These are phyloP conservation scores for Arrhopalites spinosus DNA, from an alignment of 2,888 invertebrate species.

Conservation along the genomic window DNA sequence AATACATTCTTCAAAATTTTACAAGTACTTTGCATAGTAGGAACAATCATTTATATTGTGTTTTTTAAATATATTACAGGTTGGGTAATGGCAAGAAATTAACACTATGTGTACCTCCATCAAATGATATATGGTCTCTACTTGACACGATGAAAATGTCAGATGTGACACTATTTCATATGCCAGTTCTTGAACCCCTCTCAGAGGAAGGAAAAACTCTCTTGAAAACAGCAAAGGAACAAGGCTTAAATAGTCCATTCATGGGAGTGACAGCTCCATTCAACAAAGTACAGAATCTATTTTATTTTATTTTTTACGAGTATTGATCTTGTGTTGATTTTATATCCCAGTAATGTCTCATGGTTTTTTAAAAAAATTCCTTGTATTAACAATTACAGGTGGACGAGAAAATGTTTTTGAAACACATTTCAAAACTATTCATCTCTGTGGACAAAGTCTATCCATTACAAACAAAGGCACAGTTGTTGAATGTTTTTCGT, in stretches of 20 bases:
- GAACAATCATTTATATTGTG: background rate
- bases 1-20: conserved; percentile 52
- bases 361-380: too few species aligned
- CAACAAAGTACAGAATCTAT: conserved; percentile 33
- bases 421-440: conserved; percentile 51
- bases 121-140: conserved; percentile 73
- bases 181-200: conserved; percentile 72
- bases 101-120: conserved; percentile 75
- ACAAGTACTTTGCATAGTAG: background rate
- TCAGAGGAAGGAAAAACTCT: conserved; percentile 81
- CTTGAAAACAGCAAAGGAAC: conserved; percentile 77
- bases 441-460: conserved; percentile 69
- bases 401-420: conserved; percentile 59
- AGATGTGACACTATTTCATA: conserved; percentile 79
- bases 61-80: conserved; percentile 61
- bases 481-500: conserved; percentile 49
- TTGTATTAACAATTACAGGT: conserved; percentile 55
- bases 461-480: conserved; percentile 79
- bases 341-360: too few species aligned
- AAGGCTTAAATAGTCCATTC: conserved; percentile 79
- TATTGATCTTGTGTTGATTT: conserved; percentile 51
- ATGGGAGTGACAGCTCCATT: conserved; percentile 62
- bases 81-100: conserved; percentile 87
- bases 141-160: conserved; percentile 85
- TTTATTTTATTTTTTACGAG: background rate